A percentile compares a stretch with the other conserved stretches of the same genome.
Evolutionary conservation across 2,888 invertebrate species (phyloP).

Genomic region (Agrochola lota): DNA sequence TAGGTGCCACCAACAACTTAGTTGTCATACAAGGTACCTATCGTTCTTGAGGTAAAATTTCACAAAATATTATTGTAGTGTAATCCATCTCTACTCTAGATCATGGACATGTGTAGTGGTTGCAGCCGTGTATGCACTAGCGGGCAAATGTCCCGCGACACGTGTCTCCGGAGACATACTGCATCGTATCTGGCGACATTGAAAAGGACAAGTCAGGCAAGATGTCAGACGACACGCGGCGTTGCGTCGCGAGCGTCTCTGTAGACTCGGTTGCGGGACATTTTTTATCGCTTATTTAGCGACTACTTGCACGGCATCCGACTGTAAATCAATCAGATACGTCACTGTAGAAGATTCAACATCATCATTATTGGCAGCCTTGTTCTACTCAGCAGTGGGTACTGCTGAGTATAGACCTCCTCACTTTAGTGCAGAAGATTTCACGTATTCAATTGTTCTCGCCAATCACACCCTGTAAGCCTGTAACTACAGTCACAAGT

Average conservation of each 20-base stretch:
- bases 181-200: not conserved
- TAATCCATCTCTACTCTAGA: not conserved
- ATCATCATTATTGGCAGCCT: not conserved
- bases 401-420: not conserved
- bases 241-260: not conserved
- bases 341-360: not conserved
- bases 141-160: not conserved
- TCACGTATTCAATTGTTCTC: not conserved
- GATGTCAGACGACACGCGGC: not conserved
- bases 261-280: not conserved
- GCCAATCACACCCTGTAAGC: not conserved
- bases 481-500: not conserved
- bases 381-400: not conserved
- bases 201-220: not conserved
- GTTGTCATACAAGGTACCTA: not conserved
- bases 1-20: not conserved
- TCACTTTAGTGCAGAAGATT: not conserved
- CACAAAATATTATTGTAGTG: not conserved
- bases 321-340: not conserved
- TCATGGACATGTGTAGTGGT: not conserved
- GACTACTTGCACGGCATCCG: not conserved
- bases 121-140: not conserved
- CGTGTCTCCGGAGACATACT: not conserved
- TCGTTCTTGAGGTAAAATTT: not conserved
- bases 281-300: not conserved